phyloP scores from a whole-genome alignment of 2,797 vertebrate species.

The Numenius phaeopus region DNA sequence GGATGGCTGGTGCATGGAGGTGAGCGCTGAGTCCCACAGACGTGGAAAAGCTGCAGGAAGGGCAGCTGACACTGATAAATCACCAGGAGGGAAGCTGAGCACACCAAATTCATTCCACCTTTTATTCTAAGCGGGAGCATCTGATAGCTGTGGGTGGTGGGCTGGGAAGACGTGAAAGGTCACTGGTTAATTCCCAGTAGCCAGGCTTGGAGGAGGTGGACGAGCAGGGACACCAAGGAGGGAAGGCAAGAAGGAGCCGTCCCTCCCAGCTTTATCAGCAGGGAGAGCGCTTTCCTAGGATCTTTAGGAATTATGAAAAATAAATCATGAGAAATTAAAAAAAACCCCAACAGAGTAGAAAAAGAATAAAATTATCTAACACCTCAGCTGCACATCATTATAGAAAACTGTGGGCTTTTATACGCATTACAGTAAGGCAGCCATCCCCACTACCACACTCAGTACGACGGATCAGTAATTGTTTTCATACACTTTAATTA shows the following conservation, averaged over 20 bases:
- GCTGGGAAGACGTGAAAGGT: conserved; percentile 73
- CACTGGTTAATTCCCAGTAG: conserved; percentile 71
- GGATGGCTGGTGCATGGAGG: background rate
- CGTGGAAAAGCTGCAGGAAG: background rate
- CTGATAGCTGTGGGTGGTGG: conserved; percentile 59
- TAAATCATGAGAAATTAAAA: conserved; percentile 79
- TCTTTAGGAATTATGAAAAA: conserved; percentile 81
- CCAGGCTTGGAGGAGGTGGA: conserved; percentile 2
- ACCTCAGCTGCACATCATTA: conserved; percentile 82
- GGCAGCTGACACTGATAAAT: conserved; percentile 35
- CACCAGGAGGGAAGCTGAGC: conserved; percentile 10
- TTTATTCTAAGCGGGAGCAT: conserved; percentile 52
- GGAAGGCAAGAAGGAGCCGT: conserved; percentile 24
- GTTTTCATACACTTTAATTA: conserved; percentile 91
- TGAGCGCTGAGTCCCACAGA: background rate
- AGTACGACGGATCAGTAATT: conserved; percentile 85
- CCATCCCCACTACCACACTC: conserved; percentile 80
- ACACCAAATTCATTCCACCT: conserved; percentile 56
- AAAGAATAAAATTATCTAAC: conserved; percentile 83
- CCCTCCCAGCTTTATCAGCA: conserved; percentile 66
- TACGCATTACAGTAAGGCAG: conserved; percentile 78
- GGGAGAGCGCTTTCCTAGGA: conserved; percentile 69
- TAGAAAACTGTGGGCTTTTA: conserved; percentile 79
- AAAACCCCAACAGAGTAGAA: conserved; percentile 80
- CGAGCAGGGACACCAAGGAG: background rate